Evolutionary conservation across 2,888 invertebrate genomes (phyloP), one percentile per base, ranked within the genome.

Genomic region (Anoplius nigerrimus): DNA sequence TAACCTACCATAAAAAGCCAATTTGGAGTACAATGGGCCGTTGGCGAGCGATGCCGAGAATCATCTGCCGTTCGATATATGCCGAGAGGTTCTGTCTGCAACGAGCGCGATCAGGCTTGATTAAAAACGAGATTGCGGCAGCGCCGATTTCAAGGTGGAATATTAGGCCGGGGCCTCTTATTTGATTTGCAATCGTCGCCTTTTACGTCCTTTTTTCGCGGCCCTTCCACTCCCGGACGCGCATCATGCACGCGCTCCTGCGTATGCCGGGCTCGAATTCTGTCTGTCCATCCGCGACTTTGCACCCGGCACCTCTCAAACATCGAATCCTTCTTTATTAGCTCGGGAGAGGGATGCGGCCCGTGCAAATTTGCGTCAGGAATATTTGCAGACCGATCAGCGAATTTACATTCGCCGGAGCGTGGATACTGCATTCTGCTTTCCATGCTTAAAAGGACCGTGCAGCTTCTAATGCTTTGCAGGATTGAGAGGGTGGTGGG

Each of bases 101-200:
- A 69, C 48, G 65, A 54, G 67, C 56, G 70, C 66, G 75, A 75
- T 74, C 79, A 67, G 74, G 69, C 76, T 85, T 83, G 84, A 82
- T 85, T 85, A 83, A 85, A 86, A 86, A 84, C 81, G 78, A 85
- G 82, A 85, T 85, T 85, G 82, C 80, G 71, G 72, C 72, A 74
- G 69, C 76, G 70, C n/a, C 75, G 80, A 82, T 84, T 78, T 81
- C 79, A 71, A 83, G 78, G 78, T 81, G 81, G 81, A 84, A 83
- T 81, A 80, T 84, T 82, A 80, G 82, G 76, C 72, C 69, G 65
- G 72, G 68, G 75, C n/a, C 70, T 69, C 69, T 79, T 81, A 81
- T 84, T 84, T 84, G 81, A 82, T 83, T 81, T 84, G 81, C 80
- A 83, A 84, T 82, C 80, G 34, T 1, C 80, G 71, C 34, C 11